Evolutionary conservation across 2,888 invertebrate genomes (phyloP), one percentile per base, ranked within the genome.

Genomic region (Galeopsomyia nigrocyanea): DNA sequence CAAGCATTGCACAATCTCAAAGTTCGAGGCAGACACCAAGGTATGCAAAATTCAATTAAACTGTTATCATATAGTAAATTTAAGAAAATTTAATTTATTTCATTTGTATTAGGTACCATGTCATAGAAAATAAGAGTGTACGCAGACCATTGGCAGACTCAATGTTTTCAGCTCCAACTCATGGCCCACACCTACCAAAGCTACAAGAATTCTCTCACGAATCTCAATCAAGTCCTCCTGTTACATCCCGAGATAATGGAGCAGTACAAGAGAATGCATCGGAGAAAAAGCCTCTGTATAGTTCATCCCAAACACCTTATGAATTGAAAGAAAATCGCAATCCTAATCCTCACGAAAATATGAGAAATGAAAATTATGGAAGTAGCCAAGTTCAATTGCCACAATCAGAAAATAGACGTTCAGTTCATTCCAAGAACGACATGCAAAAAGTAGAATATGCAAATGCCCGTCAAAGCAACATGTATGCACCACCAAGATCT

Each of bases 111-210:
- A 83, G 83, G 62, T 79, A 78, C 65, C 79, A 74, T 39, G 78
- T 64, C 47, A 61, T 63, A 16, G 80, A 79, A 55, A 49, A 26
- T 16, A 82, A 79, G 46, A 74, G 69, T 47, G 57, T 75, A 0
- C 81, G 84, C 50, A 79, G 79, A 71, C 85, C 86, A 6, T 77
- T 86, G 67, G 77, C 77, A 21, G 83, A 85, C 67, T 77, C 82
- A 53, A 73, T 77, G 65, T 71, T 26, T 58, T 56, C 69, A 39
- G 60, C 61, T 53, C 31, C 75, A 46, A 7, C 68, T 31, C 75
- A 77, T 49, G 75, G 73, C 16, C 58, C 74, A 58, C 78, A 77
- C 53, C 56, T 76, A 50, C 46, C 76, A 14, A 80, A 72, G 71
- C 56, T 78, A 39, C 78, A 79, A 26, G 76, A 72, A 63, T 46